Evolutionary conservation across 2,888 invertebrate species (phyloP), one percentile per base, ranked within the genome.

Genomic region (Bimastos eiseni): DNA sequence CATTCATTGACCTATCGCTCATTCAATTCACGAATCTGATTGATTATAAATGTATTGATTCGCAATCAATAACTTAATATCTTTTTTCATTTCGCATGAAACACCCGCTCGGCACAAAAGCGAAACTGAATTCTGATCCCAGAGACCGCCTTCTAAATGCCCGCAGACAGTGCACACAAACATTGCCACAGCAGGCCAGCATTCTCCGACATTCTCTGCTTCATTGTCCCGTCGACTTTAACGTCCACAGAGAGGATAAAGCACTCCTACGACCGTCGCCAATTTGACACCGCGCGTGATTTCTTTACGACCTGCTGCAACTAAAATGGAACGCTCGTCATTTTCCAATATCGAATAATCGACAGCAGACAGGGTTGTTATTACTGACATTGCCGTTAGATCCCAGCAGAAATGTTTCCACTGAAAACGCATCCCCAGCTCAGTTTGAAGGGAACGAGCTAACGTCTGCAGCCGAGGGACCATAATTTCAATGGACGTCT

Each of bases 331-430:
- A 70, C 70, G n/a, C 70, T 70, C 30, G 30, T n/a, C 70, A 15
- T 41, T 70, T 70, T 70, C 70, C n/a, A 70, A n/a, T 70, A 70
- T 70, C 70, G 70, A 49, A 70, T 70, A 70, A 70, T 70, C 70
- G 70, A 70, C 70, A n/a, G 70, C 13, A n/a, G 70, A 70, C 70
- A n/a, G 70, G 30, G 13, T n/a, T 70, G n/a, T 70, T 70, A 70
- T 70, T 70, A n/a, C 8, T 13, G 11, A 30, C 30, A n/a, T 70
- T n/a, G n/a, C n/a, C 70, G 30, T 13, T 11, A n/a, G 30, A n/a
- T 70, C 70, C 70, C 30, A n/a, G 70, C 70, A n/a, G 70, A 8
- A 70, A 70, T n/a, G n/a, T n/a, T 70, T 17, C 70, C 30, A 70
- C 70, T 70, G 70, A n/a, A 55, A n/a, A 30, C 70, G 70, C 13